A percentile compares a stretch with the other conserved stretches of the same genome.
Evolutionary conservation across 2,113 vertebrate species (phyloP).

Genomic region (Semnopithecus entellus): DNA sequence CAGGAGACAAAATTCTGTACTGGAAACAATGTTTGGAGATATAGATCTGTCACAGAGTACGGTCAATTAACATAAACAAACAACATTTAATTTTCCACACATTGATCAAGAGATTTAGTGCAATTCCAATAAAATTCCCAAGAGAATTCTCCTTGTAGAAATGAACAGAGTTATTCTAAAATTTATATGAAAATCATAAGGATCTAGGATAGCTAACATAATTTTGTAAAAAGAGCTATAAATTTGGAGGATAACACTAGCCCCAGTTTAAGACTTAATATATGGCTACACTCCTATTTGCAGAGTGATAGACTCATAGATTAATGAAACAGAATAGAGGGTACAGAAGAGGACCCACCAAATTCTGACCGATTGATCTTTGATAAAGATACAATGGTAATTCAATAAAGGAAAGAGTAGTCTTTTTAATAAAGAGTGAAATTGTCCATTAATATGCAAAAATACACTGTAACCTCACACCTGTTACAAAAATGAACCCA

Average conservation of each 20-base stretch:
- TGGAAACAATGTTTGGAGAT: neutral
- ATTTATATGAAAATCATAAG: neutral
- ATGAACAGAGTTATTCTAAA: neutral
- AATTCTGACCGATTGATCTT: neutral
- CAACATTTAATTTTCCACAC: neutral
- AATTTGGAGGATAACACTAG: neutral
- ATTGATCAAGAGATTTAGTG: neutral
- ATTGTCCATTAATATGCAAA: neutral
- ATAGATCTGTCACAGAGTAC: neutral
- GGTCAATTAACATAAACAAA: neutral
- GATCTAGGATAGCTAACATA: neutral
- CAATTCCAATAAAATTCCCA: neutral
- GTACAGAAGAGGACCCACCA: neutral
- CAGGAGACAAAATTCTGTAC: neutral
- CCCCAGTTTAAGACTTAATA: neutral
- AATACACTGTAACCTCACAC: neutral
- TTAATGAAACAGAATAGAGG: neutral
- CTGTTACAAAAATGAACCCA: neutral
- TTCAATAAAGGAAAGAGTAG: neutral
- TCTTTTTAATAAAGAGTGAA: neutral
- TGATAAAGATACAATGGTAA: neutral
- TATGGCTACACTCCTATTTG: neutral
- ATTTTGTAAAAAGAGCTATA: neutral
- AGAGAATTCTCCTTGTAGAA: neutral
- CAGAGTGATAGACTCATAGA: neutral